These are phyloP conservation scores for Monochamus alternatus DNA, from an alignment of 2,888 invertebrate genomes.

Conservation along the genomic window DNA sequence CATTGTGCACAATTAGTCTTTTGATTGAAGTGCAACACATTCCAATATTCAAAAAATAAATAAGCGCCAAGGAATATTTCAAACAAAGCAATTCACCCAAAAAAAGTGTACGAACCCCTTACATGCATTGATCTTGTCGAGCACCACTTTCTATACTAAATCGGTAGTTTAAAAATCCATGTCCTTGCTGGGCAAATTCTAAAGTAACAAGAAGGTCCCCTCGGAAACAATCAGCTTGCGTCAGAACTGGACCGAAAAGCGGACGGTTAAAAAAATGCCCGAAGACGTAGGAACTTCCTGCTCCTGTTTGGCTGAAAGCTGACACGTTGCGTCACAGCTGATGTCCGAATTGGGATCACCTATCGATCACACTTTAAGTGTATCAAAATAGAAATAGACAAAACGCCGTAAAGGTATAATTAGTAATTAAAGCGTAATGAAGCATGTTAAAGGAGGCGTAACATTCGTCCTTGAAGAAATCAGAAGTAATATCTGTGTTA, in stretches of 20 bases:
- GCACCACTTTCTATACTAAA: conserved; percentile 3
- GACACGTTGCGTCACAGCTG: neutral
- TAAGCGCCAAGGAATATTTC: too few relatives aligned
- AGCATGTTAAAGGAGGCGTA: neutral
- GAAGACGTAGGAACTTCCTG: neutral
- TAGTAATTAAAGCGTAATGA: too few relatives aligned
- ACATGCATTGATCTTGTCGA: neutral
- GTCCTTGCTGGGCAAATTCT: conserved; percentile 2
- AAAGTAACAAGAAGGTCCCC: neutral
- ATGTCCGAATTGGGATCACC: too few relatives aligned
- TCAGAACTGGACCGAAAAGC: neutral
- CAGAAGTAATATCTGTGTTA: neutral
- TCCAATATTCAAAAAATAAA: too few relatives aligned
- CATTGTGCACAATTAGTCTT: too few relatives aligned
- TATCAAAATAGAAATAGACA: too few relatives aligned
- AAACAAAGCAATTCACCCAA: too few relatives aligned
- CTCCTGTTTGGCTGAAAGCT: neutral
- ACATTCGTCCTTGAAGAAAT: neutral
- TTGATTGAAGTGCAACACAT: too few relatives aligned
- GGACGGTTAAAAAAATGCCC: neutral
- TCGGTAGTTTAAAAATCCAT: neutral
- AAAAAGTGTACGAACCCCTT: too few relatives aligned
- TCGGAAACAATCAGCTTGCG: neutral
- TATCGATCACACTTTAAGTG: too few relatives aligned
- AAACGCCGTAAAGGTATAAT: too few relatives aligned